Percentiles rank a stretch among this genome's conserved stretches.
These are phyloP conservation scores for Cerastoderma edule DNA, from an alignment of 2,888 invertebrate species.

Conservation along the genomic window DNA sequence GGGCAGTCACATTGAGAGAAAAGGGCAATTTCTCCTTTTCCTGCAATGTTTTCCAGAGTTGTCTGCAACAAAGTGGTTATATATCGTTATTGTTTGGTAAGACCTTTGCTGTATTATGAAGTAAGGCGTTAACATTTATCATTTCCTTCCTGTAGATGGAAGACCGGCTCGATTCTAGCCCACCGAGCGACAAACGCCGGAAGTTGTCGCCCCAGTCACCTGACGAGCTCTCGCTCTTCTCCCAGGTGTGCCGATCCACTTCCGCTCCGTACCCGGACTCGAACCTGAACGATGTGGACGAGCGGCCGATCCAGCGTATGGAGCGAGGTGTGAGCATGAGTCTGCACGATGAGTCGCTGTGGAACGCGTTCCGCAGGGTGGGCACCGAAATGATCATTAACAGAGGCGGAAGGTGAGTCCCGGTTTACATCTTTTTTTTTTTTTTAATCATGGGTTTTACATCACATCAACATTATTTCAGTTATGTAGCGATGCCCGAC, in stretches of 20 bases:
- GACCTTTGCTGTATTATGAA: too few species aligned
- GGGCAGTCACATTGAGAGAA: too few species aligned
- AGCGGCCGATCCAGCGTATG: constrained; percentile 29
- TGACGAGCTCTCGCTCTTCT: not conserved
- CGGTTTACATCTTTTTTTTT: not conserved
- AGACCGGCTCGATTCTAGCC: too few species aligned
- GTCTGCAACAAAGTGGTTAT: too few species aligned
- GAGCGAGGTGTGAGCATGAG: constrained; percentile 46
- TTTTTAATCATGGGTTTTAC: too few species aligned
- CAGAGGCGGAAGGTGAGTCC: constrained; percentile 65
- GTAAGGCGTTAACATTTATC: too few species aligned
- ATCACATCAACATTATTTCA: too few species aligned
- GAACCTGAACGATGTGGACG: not conserved
- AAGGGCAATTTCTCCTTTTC: too few species aligned
- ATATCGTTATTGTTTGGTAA: too few species aligned
- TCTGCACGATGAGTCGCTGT: constrained; percentile 57
- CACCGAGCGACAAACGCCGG: not conserved
- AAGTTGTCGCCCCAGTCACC: not conserved
- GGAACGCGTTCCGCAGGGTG: constrained; percentile 60
- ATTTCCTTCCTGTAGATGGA: too few species aligned
- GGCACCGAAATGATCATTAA: constrained; percentile 76
- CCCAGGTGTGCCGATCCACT: not conserved
- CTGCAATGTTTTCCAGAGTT: too few species aligned
- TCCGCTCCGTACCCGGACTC: not conserved
- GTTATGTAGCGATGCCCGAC: too few species aligned